Evolutionary conservation across 2,888 invertebrate species (phyloP).

Genomic region (Caenorhabditis sp.): DNA sequence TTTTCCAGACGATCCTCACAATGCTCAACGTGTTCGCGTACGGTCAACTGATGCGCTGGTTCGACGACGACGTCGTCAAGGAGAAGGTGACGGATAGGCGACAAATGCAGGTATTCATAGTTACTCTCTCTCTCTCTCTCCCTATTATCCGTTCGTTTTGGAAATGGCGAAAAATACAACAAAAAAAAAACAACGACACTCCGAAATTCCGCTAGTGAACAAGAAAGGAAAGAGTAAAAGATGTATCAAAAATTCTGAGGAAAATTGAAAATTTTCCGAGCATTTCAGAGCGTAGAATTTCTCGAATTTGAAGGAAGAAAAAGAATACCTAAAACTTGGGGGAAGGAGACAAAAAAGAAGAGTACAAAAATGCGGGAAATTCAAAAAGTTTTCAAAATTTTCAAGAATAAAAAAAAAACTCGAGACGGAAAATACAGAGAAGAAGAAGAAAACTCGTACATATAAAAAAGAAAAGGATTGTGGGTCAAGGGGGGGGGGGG

Average conservation of each 20-base stretch:
- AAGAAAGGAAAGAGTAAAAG: neutral
- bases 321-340: too few species aligned
- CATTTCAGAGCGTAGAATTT: neutral
- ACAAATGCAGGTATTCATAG: conserved; percentile 53
- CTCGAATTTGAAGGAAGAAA: neutral
- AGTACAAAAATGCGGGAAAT: conserved; percentile 7
- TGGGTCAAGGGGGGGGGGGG: too few species aligned
- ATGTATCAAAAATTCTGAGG: neutral
- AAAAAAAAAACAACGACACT: neutral
- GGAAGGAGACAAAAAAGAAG: neutral
- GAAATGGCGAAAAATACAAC: neutral
- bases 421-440: too few species aligned
- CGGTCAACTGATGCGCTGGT: conserved; percentile 70
- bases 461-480: too few species aligned
- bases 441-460: too few species aligned
- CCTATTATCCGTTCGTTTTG: conserved; percentile 9
- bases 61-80: conserved; percentile 57
- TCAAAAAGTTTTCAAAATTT: neutral
- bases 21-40: conserved; percentile 72
- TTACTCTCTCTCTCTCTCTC: too few species aligned
- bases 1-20: conserved; percentile 65
- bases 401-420: too few species aligned
- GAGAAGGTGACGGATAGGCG: conserved; percentile 44
- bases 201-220: neutral
- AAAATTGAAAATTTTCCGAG: neutral